A percentile compares a stretch with the other conserved stretches of the same genome.
These are phyloP conservation scores for Onychomys leucogaster DNA, from an alignment of 2,797 vertebrate genomes.

Conservation along the genomic window DNA sequence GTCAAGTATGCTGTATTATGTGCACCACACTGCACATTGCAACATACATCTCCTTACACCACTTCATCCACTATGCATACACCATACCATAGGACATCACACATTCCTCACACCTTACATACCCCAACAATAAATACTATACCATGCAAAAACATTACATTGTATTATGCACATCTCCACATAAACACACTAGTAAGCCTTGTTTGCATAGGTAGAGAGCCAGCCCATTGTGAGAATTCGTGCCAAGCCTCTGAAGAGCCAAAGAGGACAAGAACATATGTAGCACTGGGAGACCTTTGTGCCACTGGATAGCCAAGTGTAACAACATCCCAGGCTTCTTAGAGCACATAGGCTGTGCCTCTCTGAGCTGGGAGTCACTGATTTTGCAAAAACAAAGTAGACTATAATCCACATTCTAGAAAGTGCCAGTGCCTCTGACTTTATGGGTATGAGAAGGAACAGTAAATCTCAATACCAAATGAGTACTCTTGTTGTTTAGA, in stretches of 20 bases:
- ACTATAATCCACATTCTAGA: neutral
- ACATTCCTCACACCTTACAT: neutral
- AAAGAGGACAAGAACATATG: neutral
- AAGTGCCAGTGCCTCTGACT: neutral
- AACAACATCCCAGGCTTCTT: slow-evolving; percentile 35
- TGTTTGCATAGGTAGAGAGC: neutral
- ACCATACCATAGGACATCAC: neutral
- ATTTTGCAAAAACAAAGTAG: slow-evolving; percentile 51
- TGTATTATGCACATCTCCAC: neutral
- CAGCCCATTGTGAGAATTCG: neutral
- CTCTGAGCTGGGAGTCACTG: neutral
- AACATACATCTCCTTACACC: neutral
- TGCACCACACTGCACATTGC: neutral
- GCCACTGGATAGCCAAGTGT: slow-evolving; percentile 64
- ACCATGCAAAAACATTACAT: neutral
- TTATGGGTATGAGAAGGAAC: neutral
- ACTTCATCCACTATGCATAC: neutral
- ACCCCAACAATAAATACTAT: neutral
- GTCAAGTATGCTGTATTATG: neutral
- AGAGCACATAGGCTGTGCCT: slow-evolving; percentile 43
- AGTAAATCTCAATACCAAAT: neutral
- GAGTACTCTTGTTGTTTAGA: neutral
- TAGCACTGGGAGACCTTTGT: neutral
- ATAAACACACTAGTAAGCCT: neutral
- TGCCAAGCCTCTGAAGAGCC: neutral